Base-by-base conservation (phyloP, 2,797 vertebrate genomes). In the Saxicola maurus region DNA sequence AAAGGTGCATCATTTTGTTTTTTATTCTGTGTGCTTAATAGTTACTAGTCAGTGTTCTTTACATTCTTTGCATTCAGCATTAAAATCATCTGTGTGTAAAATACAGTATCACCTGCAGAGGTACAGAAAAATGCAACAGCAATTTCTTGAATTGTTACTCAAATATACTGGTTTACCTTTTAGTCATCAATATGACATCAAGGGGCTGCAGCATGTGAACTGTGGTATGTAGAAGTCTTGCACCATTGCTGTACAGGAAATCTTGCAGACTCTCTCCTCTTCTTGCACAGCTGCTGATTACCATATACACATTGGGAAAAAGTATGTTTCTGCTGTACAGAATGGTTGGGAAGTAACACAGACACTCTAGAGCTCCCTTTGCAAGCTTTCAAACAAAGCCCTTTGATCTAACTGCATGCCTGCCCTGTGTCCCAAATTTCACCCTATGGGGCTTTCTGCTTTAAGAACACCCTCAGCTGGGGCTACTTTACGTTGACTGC, bases 1-100 rank as follows among this genome's bases (percentile, higher is more conserved):
- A 91, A 93, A 96, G 96, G 96, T 97, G 96, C 96, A 86, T 96
- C 61, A 37, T 94, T 91, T 59, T 71, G 82, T 81, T 72, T 79
- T 84, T 88, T 90, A 92, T 96, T 96, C 93, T 87, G 49, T 96
- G 95, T 88, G 94, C 94, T 92, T 94, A 71, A 38, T 84, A 80
- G 69, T 86, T 77, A 90, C 93, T 91, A 67, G 89, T 91, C 92
- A 89, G 90, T 91, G 89, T 91, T 95, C 90, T 95, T 76, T 90
- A 87, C 88, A 87, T 94, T 93, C 95, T 96, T 91, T 66, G 76
- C 65, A 67, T 92, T 95, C 89, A 87, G 84, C 95, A 81, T 81
- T 87, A 59, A 81, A 81, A 90, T 79, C 80, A 83, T 40, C 69
- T 62, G 10, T 25, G 68, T 81, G 51, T 90, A 91, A 91, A 94